Base-by-base conservation (phyloP, 2,797 vertebrate species). In the Sylvilagus floridanus region DNA sequence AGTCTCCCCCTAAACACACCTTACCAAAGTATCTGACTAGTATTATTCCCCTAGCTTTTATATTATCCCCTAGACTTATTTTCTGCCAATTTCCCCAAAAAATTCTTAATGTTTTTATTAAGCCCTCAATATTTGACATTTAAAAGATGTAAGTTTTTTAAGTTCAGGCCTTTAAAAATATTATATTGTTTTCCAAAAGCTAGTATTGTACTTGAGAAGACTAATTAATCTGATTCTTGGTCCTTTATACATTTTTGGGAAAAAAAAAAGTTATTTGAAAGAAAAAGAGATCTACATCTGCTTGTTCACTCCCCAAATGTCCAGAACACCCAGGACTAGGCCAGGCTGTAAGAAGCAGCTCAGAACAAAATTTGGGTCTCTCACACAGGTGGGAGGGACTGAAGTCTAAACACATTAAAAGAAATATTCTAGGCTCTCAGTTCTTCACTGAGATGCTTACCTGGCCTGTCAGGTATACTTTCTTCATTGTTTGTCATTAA, bases 391-490 rank as follows among this genome's bases (percentile, higher is more conserved):
- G 19, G n/a, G 30, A 66, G 35, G 84, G 57, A 84, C 52, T 71
- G 79, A 89, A 54, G 95, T 50, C 14, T 97, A 98, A 98, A 88
- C 69, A 97, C 54, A 95, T 88, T 84, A 88, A 88, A 95, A 88
- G 47, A 97, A 98, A 78, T 52, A 90, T 57, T 97, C 77, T 98
- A 96, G 54, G 54, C 6, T 57, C 54, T 57, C 54, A 16, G 19
- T 57, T 57, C 54, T 57, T 57, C 19, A 57, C 13, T 57, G 54
- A 17, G 14, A 57, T 57, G 54, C 17, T 21, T 57, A 21, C 54
- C 54, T 57, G 54, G 14, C 19, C 13, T 57, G 17, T 16, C 54
- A 57, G 4, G 54, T 57, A 21, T 57, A 57, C 54, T 57, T 21
- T 57, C 54, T 57, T 57, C 54, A 57, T 57, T 57, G 6, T 57